Conservation (phyloP, 2,797 vertebrate genomes). For the Sebastes trivittatus region DNA sequence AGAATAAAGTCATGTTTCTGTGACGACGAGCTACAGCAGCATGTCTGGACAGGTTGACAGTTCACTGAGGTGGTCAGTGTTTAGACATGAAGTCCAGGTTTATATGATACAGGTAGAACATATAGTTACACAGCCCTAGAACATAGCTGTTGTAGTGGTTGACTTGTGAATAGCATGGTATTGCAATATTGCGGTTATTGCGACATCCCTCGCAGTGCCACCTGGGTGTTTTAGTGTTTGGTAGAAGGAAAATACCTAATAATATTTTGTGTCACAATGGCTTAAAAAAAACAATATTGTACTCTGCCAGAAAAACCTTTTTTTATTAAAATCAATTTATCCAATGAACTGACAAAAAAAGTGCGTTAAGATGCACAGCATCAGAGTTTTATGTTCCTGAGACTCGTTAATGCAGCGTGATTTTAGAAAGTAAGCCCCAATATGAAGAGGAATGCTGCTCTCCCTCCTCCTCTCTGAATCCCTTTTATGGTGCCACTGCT, state of each 20-base stretch:
- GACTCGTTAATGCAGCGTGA: not conserved
- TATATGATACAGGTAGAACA: not conserved
- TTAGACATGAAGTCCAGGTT: not conserved
- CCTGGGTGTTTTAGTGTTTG: not conserved
- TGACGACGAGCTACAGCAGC: conserved; percentile 30
- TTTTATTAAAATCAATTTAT: not conserved
- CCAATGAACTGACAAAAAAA: not conserved
- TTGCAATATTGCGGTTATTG: not conserved
- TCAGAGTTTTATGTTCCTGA: not conserved
- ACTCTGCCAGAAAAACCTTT: not conserved
- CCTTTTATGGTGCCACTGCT: conserved; percentile 75
- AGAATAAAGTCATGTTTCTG: conserved; percentile 16
- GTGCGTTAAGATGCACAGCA: not conserved
- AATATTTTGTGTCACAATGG: not conserved
- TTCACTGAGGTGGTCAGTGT: conserved; percentile 1
- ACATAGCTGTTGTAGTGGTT: no score
- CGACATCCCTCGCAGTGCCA: no score
- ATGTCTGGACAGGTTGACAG: conserved; percentile 49
- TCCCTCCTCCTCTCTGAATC: conserved; percentile 38
- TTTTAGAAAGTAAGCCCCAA: conserved; percentile 9
- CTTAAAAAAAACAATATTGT: not conserved
- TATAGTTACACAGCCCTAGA: not conserved
- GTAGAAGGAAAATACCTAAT: not conserved
- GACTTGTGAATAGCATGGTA: not conserved
- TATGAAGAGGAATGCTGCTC: conserved; percentile 59